These are phyloP conservation scores for Orycteropus afer DNA, from an alignment of 2,113 vertebrate genomes.

Conservation along the genomic window DNA sequence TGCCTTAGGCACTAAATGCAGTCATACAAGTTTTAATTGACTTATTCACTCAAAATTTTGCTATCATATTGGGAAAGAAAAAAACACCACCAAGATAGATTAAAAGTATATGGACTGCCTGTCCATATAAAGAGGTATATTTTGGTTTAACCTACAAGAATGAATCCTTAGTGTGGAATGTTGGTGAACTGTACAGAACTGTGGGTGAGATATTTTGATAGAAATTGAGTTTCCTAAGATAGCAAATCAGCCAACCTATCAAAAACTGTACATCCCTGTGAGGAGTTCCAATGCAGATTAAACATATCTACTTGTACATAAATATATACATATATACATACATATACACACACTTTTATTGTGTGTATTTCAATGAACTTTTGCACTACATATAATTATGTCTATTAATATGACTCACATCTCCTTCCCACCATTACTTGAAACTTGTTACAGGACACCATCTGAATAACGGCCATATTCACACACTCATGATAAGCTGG, in stretches of 20 bases:
- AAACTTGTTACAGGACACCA: conserved; percentile 35
- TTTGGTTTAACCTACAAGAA: conserved; percentile 11
- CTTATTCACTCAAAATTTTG: background rate
- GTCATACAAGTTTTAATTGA: no score
- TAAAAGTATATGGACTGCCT: background rate
- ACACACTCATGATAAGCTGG: conserved; percentile 14
- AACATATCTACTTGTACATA: background rate
- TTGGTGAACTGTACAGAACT: background rate
- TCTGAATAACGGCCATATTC: conserved; percentile 40
- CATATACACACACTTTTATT: background rate
- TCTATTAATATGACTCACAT: background rate
- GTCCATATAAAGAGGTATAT: background rate
- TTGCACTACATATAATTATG: background rate
- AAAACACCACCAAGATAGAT: background rate
- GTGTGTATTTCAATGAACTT: background rate
- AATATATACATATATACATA: background rate
- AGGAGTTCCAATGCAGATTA: background rate
- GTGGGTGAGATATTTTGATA: background rate
- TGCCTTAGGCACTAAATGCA: no score
- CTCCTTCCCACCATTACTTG: background rate
- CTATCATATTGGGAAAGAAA: background rate
- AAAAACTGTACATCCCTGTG: background rate
- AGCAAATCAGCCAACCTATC: background rate
- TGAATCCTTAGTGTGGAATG: background rate
- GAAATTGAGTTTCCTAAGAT: background rate